Evolutionary conservation across 2,888 invertebrate genomes (phyloP).

Genomic region (Ctena decussata): DNA sequence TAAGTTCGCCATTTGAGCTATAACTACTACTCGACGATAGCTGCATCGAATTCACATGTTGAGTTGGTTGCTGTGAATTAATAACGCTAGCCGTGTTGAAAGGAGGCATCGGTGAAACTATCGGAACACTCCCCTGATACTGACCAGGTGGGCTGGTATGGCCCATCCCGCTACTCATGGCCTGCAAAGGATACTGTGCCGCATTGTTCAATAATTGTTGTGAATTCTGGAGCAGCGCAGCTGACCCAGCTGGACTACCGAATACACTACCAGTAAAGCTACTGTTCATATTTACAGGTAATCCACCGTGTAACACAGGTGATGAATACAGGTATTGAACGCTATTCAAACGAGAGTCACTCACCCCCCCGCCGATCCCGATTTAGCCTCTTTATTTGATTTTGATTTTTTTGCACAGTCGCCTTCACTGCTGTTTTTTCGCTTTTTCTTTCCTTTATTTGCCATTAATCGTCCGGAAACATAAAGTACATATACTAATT

Average conservation of each 20-base stretch:
- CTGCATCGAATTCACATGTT: neutral
- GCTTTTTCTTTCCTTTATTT: neutral
- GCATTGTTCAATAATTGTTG: too few species aligned
- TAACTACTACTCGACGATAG: neutral
- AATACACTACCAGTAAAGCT: neutral
- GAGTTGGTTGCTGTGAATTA: neutral
- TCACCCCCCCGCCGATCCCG: neutral
- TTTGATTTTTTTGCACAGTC: neutral
- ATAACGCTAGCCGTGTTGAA: neutral
- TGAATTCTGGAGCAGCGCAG: neutral
- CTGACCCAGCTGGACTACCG: neutral
- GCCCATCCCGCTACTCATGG: neutral
- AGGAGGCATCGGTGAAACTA: neutral
- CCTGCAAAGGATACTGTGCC: neutral
- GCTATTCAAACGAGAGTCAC: neutral
- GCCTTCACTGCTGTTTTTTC: neutral
- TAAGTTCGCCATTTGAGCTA: neutral
- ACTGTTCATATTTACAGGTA: neutral
- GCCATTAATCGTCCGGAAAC: neutral
- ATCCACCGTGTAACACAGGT: neutral
- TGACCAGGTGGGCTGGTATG: neutral
- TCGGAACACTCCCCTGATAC: neutral
- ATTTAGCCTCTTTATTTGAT: neutral
- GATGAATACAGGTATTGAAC: neutral
- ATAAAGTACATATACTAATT: neutral